Evolutionary conservation across 2,888 invertebrate species (phyloP).

Genomic region (Sthenelais limicola): DNA sequence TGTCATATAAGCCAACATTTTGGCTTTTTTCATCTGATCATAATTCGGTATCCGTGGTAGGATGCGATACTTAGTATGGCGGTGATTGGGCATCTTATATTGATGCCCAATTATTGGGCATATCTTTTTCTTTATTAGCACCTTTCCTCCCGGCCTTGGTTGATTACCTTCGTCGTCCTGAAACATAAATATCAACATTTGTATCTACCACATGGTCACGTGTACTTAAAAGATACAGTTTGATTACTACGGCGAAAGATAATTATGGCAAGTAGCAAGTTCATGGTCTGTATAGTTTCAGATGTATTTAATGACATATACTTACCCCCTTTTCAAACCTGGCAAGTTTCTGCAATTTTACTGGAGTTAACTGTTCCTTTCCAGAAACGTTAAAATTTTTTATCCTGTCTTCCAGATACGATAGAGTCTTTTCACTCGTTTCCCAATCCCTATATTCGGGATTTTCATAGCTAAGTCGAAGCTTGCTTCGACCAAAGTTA

Average conservation of each 20-base stretch:
- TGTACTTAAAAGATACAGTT: too few species aligned
- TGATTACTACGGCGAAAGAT: too few species aligned
- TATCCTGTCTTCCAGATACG: constrained; percentile 58
- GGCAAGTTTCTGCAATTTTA: constrained; percentile 51
- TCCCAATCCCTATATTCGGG: constrained; percentile 59
- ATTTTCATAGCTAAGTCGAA: constrained; percentile 28
- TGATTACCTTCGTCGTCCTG: constrained; percentile 51
- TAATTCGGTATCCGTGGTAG: constrained; percentile 58
- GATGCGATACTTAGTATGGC: constrained; percentile 63
- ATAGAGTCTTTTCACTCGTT: constrained; percentile 60
- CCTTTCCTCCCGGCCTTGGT: constrained; percentile 56
- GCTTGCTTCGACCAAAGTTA: background rate
- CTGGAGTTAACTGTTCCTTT: background rate
- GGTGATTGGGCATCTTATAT: constrained; percentile 58
- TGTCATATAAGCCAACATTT: constrained; percentile 37
- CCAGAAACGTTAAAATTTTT: constrained; percentile 33
- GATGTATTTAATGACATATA: too few species aligned
- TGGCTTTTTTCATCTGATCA: constrained; percentile 43
- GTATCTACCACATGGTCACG: too few species aligned
- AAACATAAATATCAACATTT: too few species aligned
- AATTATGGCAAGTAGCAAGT: too few species aligned
- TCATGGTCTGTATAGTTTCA: too few species aligned
- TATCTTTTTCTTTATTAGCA: constrained; percentile 57
- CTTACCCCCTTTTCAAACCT: constrained; percentile 57
- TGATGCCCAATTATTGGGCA: constrained; percentile 59